Evolutionary conservation across 2,888 invertebrate species (phyloP).

Genomic region (Trimorus sp.): DNA sequence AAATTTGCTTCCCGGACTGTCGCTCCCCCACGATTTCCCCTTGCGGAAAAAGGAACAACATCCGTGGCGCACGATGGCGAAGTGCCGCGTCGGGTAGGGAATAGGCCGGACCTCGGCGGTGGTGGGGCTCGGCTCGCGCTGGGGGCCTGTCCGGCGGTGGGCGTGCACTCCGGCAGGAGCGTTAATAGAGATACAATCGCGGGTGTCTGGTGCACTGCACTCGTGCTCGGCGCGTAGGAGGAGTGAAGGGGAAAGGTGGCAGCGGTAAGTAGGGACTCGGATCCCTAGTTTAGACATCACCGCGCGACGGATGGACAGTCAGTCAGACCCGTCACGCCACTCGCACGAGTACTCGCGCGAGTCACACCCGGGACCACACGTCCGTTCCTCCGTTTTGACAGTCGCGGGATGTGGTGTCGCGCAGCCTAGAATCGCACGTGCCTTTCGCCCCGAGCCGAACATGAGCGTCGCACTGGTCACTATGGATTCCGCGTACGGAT

Average conservation of each 20-base stretch:
- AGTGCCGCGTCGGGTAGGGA: constrained; percentile 49
- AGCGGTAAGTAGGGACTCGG: constrained; percentile 79
- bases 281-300: constrained; percentile 82
- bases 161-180: constrained; percentile 75
- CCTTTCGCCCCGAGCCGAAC: constrained; percentile 32
- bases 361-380: constrained; percentile 14
- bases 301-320: constrained; percentile 81
- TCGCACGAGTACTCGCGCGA: constrained; percentile 80
- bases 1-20: too few relatives aligned
- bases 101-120: constrained; percentile 22
- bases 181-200: constrained; percentile 82
- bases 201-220: constrained; percentile 80
- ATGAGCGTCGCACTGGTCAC: constrained; percentile 78
- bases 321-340: constrained; percentile 82
- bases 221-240: constrained; percentile 77
- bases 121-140: constrained; percentile 38
- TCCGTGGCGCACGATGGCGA: constrained; percentile 57
- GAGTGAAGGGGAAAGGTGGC: constrained; percentile 71
- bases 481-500: constrained; percentile 76
- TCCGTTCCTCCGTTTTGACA: neutral
- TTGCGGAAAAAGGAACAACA: constrained; percentile 29
- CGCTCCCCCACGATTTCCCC: neutral
- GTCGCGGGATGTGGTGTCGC: constrained; percentile 21
- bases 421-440: neutral
- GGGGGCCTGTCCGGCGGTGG: constrained; percentile 71